These are phyloP conservation scores for Aythya fuligula DNA, from an alignment of 2,797 vertebrate species.

Conservation along the genomic window DNA sequence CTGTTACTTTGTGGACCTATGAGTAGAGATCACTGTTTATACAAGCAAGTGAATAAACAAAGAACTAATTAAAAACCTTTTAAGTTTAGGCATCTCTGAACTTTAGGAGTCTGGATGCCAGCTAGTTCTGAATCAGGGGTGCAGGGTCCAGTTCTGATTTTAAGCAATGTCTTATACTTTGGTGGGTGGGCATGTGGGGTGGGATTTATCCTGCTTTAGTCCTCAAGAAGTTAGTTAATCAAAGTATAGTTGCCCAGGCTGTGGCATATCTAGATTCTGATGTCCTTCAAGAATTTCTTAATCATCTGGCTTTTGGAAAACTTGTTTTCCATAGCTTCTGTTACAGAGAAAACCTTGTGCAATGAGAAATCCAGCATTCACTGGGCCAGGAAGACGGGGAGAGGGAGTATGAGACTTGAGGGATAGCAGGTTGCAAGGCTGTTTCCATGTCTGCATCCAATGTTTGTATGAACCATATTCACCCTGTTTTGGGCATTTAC, in stretches of 20 bases:
- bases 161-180: background rate
- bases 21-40: background rate
- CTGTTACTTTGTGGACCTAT: background rate
- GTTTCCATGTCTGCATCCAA: background rate
- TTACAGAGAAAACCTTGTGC: background rate
- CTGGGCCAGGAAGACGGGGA: background rate
- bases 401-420: fast-evolving
- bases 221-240: background rate
- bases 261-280: background rate
- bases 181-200: background rate
- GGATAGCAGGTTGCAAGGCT: background rate
- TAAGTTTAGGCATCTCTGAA: background rate
- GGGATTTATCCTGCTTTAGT: background rate
- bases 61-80: constrained; percentile 15
- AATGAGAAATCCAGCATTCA: background rate
- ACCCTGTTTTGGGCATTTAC: background rate
- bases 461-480: background rate
- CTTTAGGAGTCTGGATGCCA: background rate
- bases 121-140: background rate
- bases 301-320: constrained; percentile 13
- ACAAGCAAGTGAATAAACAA: constrained; percentile 18
- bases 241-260: background rate
- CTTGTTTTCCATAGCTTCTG: constrained; percentile 14
- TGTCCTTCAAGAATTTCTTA: constrained; percentile 30
- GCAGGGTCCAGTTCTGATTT: background rate